Conservation (phyloP, 2,888 invertebrate species). For the Liposcelis brunnea region DNA sequence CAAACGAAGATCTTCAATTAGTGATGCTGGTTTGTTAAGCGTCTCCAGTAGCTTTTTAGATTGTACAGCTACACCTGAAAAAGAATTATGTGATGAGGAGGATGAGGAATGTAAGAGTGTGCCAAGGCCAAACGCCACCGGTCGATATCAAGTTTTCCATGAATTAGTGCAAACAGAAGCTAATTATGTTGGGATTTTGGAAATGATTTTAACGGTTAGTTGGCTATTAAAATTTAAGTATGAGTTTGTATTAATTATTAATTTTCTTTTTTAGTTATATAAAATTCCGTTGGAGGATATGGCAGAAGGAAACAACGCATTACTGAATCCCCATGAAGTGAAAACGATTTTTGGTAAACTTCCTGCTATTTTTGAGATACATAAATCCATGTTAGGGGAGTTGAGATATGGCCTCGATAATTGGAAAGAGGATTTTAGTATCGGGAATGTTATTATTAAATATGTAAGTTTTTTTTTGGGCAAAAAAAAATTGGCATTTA, state of each 20-base stretch:
- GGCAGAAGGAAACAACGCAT: constrained; percentile 56
- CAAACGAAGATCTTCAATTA: constrained; percentile 71
- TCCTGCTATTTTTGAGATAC: constrained; percentile 85
- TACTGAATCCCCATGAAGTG: constrained; percentile 78
- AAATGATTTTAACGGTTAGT: constrained; percentile 77
- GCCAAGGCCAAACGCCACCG: constrained; percentile 37
- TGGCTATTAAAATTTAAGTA: neutral
- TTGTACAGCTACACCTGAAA: constrained; percentile 68
- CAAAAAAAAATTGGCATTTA: neutral
- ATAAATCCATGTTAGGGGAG: constrained; percentile 53
- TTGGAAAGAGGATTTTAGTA: constrained; percentile 77
- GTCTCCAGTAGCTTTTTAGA: constrained; percentile 80
- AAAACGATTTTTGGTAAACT: constrained; percentile 92
- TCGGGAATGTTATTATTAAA: constrained; percentile 76
- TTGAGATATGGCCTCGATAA: constrained; percentile 43
- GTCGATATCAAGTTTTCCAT: constrained; percentile 24
- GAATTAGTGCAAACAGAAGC: constrained; percentile 93
- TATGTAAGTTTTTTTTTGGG: constrained; percentile 33
- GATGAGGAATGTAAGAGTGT: constrained; percentile 20
- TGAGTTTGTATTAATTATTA: constrained; percentile 9
- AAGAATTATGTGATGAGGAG: constrained; percentile 27
- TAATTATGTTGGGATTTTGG: constrained; percentile 90
- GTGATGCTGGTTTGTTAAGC: constrained; percentile 68
- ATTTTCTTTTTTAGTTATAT: constrained; percentile 51
- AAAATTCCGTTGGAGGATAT: constrained; percentile 82